These are phyloP conservation scores for Oscheius onirici DNA, from an alignment of 2,888 invertebrate species.

Conservation along the genomic window DNA sequence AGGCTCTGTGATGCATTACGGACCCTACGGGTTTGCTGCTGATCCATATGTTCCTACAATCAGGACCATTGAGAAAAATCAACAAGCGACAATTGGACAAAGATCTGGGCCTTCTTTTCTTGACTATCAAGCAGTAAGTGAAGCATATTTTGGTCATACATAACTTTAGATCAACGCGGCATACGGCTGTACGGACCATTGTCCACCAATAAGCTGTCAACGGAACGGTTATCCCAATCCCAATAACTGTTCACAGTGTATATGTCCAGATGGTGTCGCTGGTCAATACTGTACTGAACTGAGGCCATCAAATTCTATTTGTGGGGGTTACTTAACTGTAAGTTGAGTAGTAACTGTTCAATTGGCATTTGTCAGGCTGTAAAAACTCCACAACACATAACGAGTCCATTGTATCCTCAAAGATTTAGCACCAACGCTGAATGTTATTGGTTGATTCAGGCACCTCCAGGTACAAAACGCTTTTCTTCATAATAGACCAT, in stretches of 20 bases:
- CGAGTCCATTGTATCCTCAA: constrained; percentile 59
- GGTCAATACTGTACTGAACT: constrained; percentile 63
- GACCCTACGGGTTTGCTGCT: constrained; percentile 67
- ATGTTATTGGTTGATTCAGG: constrained; percentile 68
- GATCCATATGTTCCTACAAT: constrained; percentile 68
- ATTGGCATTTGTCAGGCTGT: constrained; percentile 48
- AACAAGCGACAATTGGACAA: constrained; percentile 69
- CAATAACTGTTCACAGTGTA: constrained; percentile 64
- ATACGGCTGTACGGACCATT: constrained; percentile 60
- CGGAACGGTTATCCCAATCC: constrained; percentile 67
- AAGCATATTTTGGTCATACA: no score
- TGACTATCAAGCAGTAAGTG: constrained; percentile 63
- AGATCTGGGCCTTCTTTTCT: constrained; percentile 68
- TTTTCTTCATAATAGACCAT: not conserved
- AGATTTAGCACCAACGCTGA: constrained; percentile 54
- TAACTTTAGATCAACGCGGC: constrained; percentile 68
- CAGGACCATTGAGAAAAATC: constrained; percentile 60
- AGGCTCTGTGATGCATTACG: constrained; percentile 67
- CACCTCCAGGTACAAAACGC: constrained; percentile 37
- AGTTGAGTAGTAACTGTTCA: not conserved
- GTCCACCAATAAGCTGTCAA: constrained; percentile 43
- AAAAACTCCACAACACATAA: constrained; percentile 47
- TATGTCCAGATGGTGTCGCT: constrained; percentile 66
- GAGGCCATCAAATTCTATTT: constrained; percentile 49
- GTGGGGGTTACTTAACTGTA: constrained; percentile 64